These are phyloP conservation scores for Chloroceryle aenea DNA, from an alignment of 2,113 vertebrate species.

Conservation along the genomic window DNA sequence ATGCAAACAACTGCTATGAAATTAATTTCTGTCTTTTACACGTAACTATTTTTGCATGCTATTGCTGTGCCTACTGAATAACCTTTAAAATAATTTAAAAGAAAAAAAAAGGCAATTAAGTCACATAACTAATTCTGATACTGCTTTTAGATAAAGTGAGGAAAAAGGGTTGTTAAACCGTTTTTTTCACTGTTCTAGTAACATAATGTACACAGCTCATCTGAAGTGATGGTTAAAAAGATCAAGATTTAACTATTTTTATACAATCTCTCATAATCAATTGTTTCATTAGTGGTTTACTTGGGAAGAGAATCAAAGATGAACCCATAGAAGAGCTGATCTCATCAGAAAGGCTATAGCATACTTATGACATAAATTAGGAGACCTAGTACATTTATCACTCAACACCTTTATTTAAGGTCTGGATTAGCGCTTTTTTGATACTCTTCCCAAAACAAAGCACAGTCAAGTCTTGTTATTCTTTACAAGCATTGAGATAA, in stretches of 20 bases:
- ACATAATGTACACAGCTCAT: not conserved
- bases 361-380: not conserved
- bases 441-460: not conserved
- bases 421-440: conserved; percentile 20
- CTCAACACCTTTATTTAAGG: conserved; percentile 20
- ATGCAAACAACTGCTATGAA: not conserved
- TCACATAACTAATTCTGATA: not conserved
- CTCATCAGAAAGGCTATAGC: not conserved
- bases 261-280: not conserved
- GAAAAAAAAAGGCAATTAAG: not conserved
- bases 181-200: not conserved
- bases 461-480: not conserved
- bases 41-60: not conserved
- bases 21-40: not conserved
- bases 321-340: not conserved
- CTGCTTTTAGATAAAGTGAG: not conserved
- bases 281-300: not conserved
- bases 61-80: not conserved
- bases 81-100: not conserved
- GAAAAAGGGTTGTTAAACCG: not conserved
- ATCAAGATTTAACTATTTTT: not conserved
- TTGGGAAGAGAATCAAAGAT: not conserved
- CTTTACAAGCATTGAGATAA: conserved; percentile 10
- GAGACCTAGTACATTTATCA: not conserved
- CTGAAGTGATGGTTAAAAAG: not conserved